Percentiles rank a stretch among this genome's conserved stretches.
Evolutionary conservation across 2,888 invertebrate genomes (phyloP).

Genomic region (Tridacna crocea): DNA sequence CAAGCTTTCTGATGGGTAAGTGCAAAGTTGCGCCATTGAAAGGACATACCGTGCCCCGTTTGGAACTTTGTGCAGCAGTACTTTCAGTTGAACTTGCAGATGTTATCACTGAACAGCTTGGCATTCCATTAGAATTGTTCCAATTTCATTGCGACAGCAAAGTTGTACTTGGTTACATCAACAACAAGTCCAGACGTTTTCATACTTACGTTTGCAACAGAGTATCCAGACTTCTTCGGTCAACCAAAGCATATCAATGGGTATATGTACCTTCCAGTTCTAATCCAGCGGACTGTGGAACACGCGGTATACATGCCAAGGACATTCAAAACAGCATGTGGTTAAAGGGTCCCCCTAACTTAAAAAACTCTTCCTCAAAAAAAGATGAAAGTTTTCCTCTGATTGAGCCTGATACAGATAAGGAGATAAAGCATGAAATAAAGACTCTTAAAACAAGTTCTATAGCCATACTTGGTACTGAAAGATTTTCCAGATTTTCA

Average conservation of each 20-base stretch:
- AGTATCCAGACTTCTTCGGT: too few species aligned
- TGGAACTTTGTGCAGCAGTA: slow-evolving; percentile 65
- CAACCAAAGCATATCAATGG: too few species aligned
- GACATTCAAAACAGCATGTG: slow-evolving; percentile 41
- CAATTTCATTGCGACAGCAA: slow-evolving; percentile 61
- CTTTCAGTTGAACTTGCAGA: slow-evolving; percentile 51
- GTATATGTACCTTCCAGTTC: too few species aligned
- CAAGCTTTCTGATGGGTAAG: slow-evolving; percentile 62
- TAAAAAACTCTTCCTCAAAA: background rate
- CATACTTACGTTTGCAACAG: slow-evolving; percentile 61
- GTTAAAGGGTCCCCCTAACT: slow-evolving; percentile 42
- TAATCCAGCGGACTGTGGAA: too few species aligned
- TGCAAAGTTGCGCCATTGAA: slow-evolving; percentile 56
- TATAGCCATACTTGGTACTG: too few species aligned
- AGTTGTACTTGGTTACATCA: slow-evolving; percentile 58
- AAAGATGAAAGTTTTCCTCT: slow-evolving; percentile 19
- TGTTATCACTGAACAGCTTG: slow-evolving; percentile 35
- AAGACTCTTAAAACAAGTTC: background rate
- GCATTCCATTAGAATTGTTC: slow-evolving; percentile 20
- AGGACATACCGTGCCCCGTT: slow-evolving; percentile 60
- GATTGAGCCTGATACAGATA: slow-evolving; percentile 40
- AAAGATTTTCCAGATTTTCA: too few species aligned
- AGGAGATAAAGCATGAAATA: slow-evolving; percentile 26
- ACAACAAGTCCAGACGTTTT: slow-evolving; percentile 55
- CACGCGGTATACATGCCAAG: too few species aligned